Base-by-base conservation (phyloP, 2,888 invertebrate genomes). In the Beris chalybata region DNA sequence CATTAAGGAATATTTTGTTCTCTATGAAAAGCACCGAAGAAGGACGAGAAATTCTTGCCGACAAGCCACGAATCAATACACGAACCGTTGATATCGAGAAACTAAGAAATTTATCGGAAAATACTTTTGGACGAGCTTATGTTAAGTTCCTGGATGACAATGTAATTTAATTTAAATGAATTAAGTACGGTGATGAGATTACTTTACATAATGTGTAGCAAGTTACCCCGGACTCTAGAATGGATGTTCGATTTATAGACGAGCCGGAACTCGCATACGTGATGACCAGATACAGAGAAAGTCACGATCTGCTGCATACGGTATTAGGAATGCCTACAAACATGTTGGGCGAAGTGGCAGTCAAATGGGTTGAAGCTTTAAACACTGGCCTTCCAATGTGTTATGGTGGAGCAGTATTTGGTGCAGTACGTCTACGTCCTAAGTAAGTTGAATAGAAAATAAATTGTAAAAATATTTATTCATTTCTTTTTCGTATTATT, bases 361-460 rank as follows among this genome's bases (percentile, higher is more conserved):
- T 99, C 5, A 99, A 99, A 83, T 97, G 97, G 95, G 87, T 99
- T 57, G 99, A 99, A 85, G 98, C 92, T 0, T 86, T 98, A 66
- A 99, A 99, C 82, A 93, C 92, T 11, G 90, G 88, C 59, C 82
- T 99, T 31, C 99, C 99, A 0, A 97, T 99, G 97, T 97, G 97
- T 76, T 85, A 94, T 69, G 87, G 90, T 61, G 99, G 93, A 22
- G 97, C 93, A 0, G 84, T 97, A 66, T 95, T 96, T 84, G 98
- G 97, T 11, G 93, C 97, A 2, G 83, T 90, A 12, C 84, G 97
- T 72, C 83, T 98, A 12, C 88, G 89, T 73, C 91, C 94, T 65
- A 95, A 92, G 80, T 79, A 70, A 74, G 72, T 71, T 48, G 6
- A 29, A 13, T 13, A 38, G 22, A 66, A 32, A 57, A 47, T 53